A percentile compares a stretch with the other conserved stretches of the same genome.
Evolutionary conservation across 2,888 invertebrate genomes (phyloP).

Genomic region (Drosophila kuntzei): DNA sequence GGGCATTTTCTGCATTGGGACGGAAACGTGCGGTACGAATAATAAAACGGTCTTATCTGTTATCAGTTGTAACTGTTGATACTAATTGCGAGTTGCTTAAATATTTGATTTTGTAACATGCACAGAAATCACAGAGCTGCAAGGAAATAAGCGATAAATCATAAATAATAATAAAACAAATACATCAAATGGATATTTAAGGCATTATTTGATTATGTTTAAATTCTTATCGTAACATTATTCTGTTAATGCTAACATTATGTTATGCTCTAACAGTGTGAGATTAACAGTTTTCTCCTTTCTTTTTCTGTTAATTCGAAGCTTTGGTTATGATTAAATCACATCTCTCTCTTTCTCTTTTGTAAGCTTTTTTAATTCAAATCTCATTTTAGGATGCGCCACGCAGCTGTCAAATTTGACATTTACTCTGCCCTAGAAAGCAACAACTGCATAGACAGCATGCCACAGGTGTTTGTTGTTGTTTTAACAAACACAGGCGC

Average conservation of each 20-base stretch:
- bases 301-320: not conserved
- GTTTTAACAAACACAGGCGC: constrained; percentile 8
- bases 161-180: not conserved
- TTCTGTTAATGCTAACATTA: constrained; percentile 15
- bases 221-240: constrained; percentile 21
- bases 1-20: constrained; percentile 85
- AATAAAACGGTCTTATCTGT: constrained; percentile 22
- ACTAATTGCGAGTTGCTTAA: constrained; percentile 5
- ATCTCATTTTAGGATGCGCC: constrained; percentile 53
- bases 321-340: constrained; percentile 18
- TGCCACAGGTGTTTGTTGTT: constrained; percentile 65
- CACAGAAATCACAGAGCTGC: constrained; percentile 49
- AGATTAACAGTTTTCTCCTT: constrained; percentile 21
- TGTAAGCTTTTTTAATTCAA: constrained; percentile 45
- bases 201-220: not conserved
- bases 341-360: constrained; percentile 5
- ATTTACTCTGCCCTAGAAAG: constrained; percentile 42
- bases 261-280: constrained; percentile 10
- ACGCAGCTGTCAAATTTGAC: constrained; percentile 71
- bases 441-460: constrained; percentile 37
- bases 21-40: constrained; percentile 38
- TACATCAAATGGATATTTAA: not conserved
- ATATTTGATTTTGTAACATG: constrained; percentile 31
- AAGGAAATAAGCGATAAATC: constrained; percentile 30
- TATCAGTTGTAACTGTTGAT: constrained; percentile 14